Evolutionary conservation across 2,888 invertebrate genomes (phyloP).

Genomic region (Tetranychus truncatus): DNA sequence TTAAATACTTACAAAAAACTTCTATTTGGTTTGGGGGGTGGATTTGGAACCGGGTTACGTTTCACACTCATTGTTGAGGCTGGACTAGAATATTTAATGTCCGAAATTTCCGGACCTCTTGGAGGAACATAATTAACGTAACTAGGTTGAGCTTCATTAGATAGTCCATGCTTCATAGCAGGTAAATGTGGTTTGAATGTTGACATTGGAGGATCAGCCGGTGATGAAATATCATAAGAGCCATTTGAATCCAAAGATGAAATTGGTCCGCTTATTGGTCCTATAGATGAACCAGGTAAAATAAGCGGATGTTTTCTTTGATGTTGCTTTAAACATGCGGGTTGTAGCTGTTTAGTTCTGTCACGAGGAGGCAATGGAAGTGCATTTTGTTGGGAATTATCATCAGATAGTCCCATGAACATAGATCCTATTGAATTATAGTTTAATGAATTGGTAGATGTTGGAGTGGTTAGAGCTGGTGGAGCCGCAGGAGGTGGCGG

Average conservation of each 20-base stretch:
- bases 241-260: background rate
- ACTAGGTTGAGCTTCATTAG: constrained; percentile 24
- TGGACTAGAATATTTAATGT: constrained; percentile 8
- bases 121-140: constrained; percentile 11
- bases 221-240: background rate
- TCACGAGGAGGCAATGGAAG: constrained; percentile 62
- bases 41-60: constrained; percentile 9
- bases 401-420: background rate
- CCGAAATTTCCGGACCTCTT: background rate
- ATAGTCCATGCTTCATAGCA: constrained; percentile 25
- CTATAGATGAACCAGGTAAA: constrained; percentile 39
- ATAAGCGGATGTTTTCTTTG: constrained; percentile 62
- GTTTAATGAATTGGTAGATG: constrained; percentile 22
- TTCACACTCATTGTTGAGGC: background rate
- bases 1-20: constrained; percentile 18
- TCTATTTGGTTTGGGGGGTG: constrained; percentile 19
- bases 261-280: background rate
- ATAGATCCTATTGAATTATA: background rate
- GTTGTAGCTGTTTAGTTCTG: constrained; percentile 42
- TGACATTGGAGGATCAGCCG: constrained; percentile 1
- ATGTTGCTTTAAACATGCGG: constrained; percentile 46
- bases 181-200: constrained; percentile 13
- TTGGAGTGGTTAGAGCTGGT: constrained; percentile 9
- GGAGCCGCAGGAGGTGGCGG: constrained; percentile 23
- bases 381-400: constrained; percentile 39